These are phyloP conservation scores for Nipponia nippon DNA, from an alignment of 2,113 vertebrate genomes.

Conservation along the genomic window DNA sequence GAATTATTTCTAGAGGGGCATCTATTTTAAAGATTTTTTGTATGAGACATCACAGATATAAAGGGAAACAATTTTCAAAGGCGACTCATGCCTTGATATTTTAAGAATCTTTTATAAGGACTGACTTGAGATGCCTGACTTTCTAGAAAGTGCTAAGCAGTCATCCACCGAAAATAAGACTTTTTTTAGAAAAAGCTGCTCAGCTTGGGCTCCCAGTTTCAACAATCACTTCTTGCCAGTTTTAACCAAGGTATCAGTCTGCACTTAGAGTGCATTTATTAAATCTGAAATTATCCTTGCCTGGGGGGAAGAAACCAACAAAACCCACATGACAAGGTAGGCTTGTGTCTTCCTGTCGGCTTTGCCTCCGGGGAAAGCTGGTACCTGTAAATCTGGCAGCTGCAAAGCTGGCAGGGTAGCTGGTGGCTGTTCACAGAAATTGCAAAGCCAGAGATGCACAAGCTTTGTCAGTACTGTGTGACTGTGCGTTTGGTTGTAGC, in stretches of 20 bases:
- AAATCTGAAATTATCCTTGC: not conserved
- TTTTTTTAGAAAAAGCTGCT: not conserved
- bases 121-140: not conserved
- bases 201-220: not conserved
- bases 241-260: not conserved
- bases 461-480: not conserved
- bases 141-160: constrained; percentile 23
- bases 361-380: not conserved
- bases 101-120: constrained; percentile 16
- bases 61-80: constrained; percentile 45
- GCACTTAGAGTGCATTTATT: not conserved
- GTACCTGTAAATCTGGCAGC: not conserved
- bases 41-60: constrained; percentile 25
- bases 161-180: not conserved
- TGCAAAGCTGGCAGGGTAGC: not conserved
- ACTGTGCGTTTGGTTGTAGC: not conserved
- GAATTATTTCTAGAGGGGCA: constrained; percentile 6
- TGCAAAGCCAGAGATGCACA: not conserved
- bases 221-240: not conserved
- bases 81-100: constrained; percentile 26
- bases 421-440: not conserved
- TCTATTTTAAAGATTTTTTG: constrained; percentile 28
- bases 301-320: not conserved
- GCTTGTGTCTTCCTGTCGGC: not conserved
- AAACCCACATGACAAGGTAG: not conserved